phyloP scores from a whole-genome alignment of 2,888 invertebrate species.

The Caenorhabditis zanzibari region DNA sequence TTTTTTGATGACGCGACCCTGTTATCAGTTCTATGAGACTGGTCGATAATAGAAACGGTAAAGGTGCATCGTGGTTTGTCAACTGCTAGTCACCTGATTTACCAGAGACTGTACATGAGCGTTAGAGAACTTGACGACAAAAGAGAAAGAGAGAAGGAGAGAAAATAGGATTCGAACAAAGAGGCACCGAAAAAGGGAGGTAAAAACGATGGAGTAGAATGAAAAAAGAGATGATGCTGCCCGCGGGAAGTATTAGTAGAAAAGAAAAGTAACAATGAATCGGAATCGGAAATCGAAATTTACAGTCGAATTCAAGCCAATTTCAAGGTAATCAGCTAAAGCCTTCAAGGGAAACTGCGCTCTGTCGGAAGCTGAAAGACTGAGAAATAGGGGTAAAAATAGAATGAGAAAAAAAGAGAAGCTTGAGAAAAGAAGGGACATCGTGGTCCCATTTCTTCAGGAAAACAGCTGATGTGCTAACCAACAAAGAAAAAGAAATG shows the following conservation, averaged over 20 bases:
- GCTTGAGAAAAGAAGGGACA: slow-evolving; percentile 41
- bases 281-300: not conserved
- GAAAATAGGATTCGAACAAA: slow-evolving; percentile 33
- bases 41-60: slow-evolving; percentile 31
- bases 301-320: not conserved
- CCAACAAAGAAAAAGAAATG: slow-evolving; percentile 8
- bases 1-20: slow-evolving; percentile 29
- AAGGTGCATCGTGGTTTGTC: slow-evolving; percentile 48
- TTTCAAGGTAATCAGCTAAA: slow-evolving; percentile 18
- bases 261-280: slow-evolving; percentile 10
- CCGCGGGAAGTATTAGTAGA: slow-evolving; percentile 25
- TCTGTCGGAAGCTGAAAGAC: slow-evolving; percentile 33
- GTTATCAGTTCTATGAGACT: slow-evolving; percentile 19
- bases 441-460: slow-evolving; percentile 52
- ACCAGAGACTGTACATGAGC: slow-evolving; percentile 41
- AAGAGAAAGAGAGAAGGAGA: slow-evolving; percentile 22
- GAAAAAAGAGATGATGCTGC: slow-evolving; percentile 16
- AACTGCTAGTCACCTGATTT: slow-evolving; percentile 59
- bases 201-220: slow-evolving; percentile 5
- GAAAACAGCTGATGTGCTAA: slow-evolving; percentile 63
- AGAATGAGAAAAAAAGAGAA: slow-evolving; percentile 37
- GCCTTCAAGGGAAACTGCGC: slow-evolving; percentile 39
- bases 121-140: slow-evolving; percentile 29
- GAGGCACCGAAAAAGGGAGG: slow-evolving; percentile 24
- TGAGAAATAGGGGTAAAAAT: slow-evolving; percentile 38